Evolutionary conservation across 2,113 vertebrate species (phyloP), one percentile per base, ranked within the genome.

Genomic region (Notiomystis cincta): DNA sequence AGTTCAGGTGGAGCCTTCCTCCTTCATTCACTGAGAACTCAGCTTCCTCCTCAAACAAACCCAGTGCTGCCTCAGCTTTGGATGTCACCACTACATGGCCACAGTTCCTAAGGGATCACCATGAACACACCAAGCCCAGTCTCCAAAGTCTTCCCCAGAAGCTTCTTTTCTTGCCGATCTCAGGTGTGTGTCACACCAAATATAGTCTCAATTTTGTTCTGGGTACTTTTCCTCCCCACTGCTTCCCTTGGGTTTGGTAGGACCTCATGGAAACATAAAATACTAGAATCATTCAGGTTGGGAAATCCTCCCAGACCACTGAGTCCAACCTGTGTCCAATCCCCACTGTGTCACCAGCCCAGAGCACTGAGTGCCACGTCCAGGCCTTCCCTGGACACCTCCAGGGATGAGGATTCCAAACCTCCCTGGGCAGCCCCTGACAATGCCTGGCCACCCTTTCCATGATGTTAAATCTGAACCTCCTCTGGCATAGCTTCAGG

Each of bases 241-340:
- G 31, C 56, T 47, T 78, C 24, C 31, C 61, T 35, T 56, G 53
- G 16, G 28, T 31, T 82, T 79, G 48, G 33, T 28, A 64, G 66
- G n/a, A 57, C 23, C 58, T 21, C 22, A 58, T 7, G 35, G 54
- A 61, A 76, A 61, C n/a, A 73, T 0, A 13, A 70, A 56, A 18
- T 18, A 58, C 11, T 14, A 14, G 10, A 38, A 38, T 69, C 38
- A 77, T 15, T 61, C 38, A 37, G 44, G 33, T 1, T 51, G 37
- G 50, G 61, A 82, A 82, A 76, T 14, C 25, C 70, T 61, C 38
- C 30, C 25, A 60, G 40, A 22, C 35, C 78, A 53, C 0, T 0
- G 1, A 60, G 6, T 7, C 30, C 15, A 16, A 45, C 2, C 61
- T 75, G 38, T 47, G n/a, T 24, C 53, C 0, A 0, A 21, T 38